These are phyloP conservation scores for Cephalotes varians DNA, from an alignment of 2,888 invertebrate species.

Conservation along the genomic window DNA sequence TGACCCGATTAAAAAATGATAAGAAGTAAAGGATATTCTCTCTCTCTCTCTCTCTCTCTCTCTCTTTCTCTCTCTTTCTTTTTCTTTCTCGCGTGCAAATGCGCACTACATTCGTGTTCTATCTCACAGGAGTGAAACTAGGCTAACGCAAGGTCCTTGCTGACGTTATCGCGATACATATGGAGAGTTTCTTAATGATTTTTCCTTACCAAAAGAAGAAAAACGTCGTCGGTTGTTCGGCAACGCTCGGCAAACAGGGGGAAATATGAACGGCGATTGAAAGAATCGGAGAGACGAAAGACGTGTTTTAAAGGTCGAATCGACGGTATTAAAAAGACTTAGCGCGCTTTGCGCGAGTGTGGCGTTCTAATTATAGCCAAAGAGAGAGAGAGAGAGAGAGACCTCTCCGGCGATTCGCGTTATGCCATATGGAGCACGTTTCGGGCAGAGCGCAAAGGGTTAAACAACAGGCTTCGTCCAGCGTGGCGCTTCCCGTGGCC, in stretches of 20 bases:
- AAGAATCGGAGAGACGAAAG: background rate
- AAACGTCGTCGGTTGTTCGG: background rate
- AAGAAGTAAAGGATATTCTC: slow-evolving; percentile 17
- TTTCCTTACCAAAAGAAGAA: background rate
- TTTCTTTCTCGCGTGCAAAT: background rate
- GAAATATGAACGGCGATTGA: background rate
- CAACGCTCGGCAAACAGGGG: background rate
- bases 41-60: background rate
- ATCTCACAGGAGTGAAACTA: slow-evolving; percentile 40
- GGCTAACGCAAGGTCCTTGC: slow-evolving; percentile 25
- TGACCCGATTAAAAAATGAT: slow-evolving; percentile 44
- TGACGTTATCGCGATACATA: slow-evolving; percentile 16
- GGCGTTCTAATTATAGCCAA: slow-evolving; percentile 46
- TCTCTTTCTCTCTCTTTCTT: background rate
- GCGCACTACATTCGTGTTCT: background rate
- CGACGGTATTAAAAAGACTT: slow-evolving; percentile 28
- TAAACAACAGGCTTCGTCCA: slow-evolving; percentile 40
- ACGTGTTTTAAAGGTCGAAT: background rate
- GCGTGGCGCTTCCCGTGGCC: slow-evolving; percentile 39
- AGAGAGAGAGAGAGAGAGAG: background rate
- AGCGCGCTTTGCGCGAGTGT: slow-evolving; percentile 7
- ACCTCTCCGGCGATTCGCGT: slow-evolving; percentile 26
- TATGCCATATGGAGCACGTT: slow-evolving; percentile 45
- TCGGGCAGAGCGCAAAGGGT: slow-evolving; percentile 39
- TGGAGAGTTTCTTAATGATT: background rate